These are phyloP conservation scores for Formica aserva DNA, from an alignment of 2,888 invertebrate genomes.

Conservation along the genomic window DNA sequence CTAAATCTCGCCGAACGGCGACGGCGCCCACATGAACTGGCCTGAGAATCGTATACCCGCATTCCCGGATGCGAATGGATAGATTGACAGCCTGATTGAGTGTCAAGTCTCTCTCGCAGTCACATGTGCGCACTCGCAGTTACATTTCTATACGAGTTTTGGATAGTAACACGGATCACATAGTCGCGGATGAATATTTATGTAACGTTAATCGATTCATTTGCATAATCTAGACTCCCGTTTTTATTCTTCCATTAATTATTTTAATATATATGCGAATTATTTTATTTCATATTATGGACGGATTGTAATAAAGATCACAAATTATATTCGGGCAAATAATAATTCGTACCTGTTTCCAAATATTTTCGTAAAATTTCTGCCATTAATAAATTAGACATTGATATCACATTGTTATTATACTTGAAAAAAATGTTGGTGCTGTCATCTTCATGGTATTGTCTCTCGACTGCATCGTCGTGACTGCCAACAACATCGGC, in stretches of 20 bases:
- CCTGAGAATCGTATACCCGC: constrained; percentile 69
- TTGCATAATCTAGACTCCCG: constrained; percentile 20
- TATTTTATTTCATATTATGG: background rate
- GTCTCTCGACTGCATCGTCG: background rate
- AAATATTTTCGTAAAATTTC: background rate
- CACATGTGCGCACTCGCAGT: constrained; percentile 33
- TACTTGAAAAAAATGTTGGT: constrained; percentile 63
- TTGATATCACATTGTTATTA: background rate
- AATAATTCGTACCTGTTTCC: background rate
- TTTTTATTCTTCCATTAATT: background rate
- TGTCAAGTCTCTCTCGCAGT: constrained; percentile 56
- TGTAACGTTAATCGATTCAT: background rate
- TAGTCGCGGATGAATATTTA: constrained; percentile 20
- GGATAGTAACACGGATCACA: background rate
- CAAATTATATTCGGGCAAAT: background rate
- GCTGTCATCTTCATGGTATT: constrained; percentile 74
- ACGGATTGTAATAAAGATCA: background rate
- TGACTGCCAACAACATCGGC: constrained; percentile 58
- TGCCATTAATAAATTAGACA: background rate
- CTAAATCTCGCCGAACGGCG: constrained; percentile 68
- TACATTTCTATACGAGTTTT: background rate
- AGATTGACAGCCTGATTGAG: constrained; percentile 70
- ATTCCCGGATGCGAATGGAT: constrained; percentile 69
- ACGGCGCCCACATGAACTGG: constrained; percentile 61
- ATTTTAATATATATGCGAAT: background rate